phyloP scores from a whole-genome alignment of 2,888 invertebrate species.

The Chrysomela aeneicollis region DNA sequence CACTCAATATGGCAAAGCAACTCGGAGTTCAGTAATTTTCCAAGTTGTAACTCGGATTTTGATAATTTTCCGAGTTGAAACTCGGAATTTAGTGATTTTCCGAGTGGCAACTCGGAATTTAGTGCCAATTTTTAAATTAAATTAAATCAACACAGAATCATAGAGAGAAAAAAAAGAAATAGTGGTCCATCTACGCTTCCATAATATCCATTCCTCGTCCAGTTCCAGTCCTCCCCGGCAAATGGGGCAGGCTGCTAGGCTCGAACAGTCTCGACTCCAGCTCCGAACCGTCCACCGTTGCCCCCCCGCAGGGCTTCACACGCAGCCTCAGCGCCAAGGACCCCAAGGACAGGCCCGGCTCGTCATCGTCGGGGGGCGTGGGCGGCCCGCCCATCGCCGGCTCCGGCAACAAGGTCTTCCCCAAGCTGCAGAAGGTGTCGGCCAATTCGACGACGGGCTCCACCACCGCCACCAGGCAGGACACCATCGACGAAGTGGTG shows the following conservation, averaged over 20 bases:
- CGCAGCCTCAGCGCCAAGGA: slow-evolving; percentile 68
- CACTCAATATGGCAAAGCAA: no score
- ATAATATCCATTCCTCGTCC: no score
- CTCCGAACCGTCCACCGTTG: slow-evolving; percentile 66
- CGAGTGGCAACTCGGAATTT: no score
- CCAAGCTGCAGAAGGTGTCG: slow-evolving; percentile 74
- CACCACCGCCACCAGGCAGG: slow-evolving; percentile 68
- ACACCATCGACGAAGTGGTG: slow-evolving; percentile 78
- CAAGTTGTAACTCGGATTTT: no score
- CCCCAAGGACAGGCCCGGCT: slow-evolving; percentile 60
- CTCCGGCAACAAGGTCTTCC: slow-evolving; percentile 70
- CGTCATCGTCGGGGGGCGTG: slow-evolving; percentile 59
- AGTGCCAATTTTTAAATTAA: no score
- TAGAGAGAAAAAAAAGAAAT: no score
- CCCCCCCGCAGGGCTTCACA: slow-evolving; percentile 61
- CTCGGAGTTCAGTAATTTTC: no score
- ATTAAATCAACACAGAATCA: no score
- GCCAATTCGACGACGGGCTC: slow-evolving; percentile 60
- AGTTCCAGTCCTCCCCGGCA: slow-evolving; percentile 66
- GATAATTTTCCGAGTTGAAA: no score
- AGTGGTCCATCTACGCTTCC: no score
- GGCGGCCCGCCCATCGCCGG: slow-evolving; percentile 55
- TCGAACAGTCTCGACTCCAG: slow-evolving; percentile 80
- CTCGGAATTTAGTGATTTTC: no score
- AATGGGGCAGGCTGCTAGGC: slow-evolving; percentile 85